Base-by-base conservation (phyloP, 2,113 vertebrate species). In the Bucco capensis region DNA sequence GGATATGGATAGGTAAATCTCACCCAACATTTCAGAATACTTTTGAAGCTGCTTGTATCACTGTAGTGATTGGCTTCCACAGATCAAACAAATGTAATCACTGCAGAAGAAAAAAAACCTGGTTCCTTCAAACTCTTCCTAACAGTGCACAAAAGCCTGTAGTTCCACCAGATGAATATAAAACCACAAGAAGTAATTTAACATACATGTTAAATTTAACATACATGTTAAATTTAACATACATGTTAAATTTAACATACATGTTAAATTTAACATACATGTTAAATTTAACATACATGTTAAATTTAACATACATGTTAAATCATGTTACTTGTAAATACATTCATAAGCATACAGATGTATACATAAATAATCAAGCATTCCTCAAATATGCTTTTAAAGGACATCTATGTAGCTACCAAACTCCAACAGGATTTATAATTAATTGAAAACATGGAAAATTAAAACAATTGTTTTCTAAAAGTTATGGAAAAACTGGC, bases 261-360 rank as follows among this genome's bases (percentile, higher is more conserved):
- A 3, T 6, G 6, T 15, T 19, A 38, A n/a, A n/a, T 57, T 66
- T 46, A 49, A 80, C 15, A 42, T 24, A 25, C 12, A 31, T 1
- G 1, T 31, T 10, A 77, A 77, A 38, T 60, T n/a, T n/a, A n/a
- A n/a, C n/a, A n/a, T n/a, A n/a, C 7, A 3, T 6, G 6, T 15
- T 19, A 38, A 79, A 27, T 57, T 66, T 46, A 49, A 80, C 15
- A 42, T 24, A 25, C 12, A 31, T 1, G 1, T 31, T 10, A 77
- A 77, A 38, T 60, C 7, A 3, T 6, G 6, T 15, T 19, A 38
- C 8, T 58, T 58, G 12, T 22, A 44, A 75, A 69, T 24, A 49
- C 9, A 14, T 44, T 66, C 53, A 51, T 7, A 22, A 0, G 1
- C 6, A 57, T 13, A 14, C 10, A 4, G 7, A 38, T 3, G 8